phyloP scores from a whole-genome alignment of 1,140 invertebrate species.

The Alviniconcha marisindica region DNA sequence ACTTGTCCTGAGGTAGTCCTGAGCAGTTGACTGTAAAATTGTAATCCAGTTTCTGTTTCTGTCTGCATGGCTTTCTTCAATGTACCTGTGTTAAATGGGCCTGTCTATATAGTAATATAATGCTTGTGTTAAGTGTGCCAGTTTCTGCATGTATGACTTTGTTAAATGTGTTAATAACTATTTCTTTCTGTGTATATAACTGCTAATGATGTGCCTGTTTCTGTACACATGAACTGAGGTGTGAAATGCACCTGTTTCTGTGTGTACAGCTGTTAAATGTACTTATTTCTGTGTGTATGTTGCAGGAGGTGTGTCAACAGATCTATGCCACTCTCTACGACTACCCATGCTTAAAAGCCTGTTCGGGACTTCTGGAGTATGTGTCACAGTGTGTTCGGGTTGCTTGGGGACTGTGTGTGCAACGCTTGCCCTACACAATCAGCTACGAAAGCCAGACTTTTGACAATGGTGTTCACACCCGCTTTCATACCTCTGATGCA shows the following conservation, averaged over 20 bases:
- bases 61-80: background rate
- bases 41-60: too few species aligned
- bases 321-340: constrained; percentile 85
- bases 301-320: constrained; percentile 82
- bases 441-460: constrained; percentile 79
- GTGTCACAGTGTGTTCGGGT: constrained; percentile 81
- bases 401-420: constrained; percentile 80
- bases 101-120: too few species aligned
- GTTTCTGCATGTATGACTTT: background rate
- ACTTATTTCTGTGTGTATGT: background rate
- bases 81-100: background rate
- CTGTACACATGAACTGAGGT: too few species aligned
- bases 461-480: constrained; percentile 77
- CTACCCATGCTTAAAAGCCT: constrained; percentile 84
- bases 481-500: constrained; percentile 82
- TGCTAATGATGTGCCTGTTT: too few species aligned
- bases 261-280: background rate
- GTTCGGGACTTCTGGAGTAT: constrained; percentile 81
- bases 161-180: background rate
- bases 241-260: too few species aligned
- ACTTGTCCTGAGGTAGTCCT: too few species aligned
- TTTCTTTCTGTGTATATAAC: background rate
- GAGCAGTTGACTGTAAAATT: too few species aligned
- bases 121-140: too few species aligned
- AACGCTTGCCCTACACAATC: constrained; percentile 78